These are phyloP conservation scores for Hippocampus guttulatus DNA, from an alignment of 2,113 vertebrate species.

Conservation along the genomic window DNA sequence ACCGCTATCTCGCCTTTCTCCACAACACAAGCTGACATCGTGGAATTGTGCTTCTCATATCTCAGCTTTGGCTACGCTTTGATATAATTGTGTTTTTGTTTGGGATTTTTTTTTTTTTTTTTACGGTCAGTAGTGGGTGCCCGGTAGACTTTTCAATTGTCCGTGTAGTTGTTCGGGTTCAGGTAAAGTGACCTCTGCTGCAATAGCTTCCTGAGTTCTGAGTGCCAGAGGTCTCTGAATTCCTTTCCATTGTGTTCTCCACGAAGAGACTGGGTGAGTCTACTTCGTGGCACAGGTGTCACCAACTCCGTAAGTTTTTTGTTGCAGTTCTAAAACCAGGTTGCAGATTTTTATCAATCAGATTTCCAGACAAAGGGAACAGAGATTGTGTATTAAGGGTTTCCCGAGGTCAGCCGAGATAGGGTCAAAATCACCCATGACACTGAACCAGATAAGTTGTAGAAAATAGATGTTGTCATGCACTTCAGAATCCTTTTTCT, in stretches of 20 bases:
- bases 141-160: conserved; percentile 20
- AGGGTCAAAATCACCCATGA: not conserved
- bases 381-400: not conserved
- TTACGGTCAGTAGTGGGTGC: conserved; percentile 4
- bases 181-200: conserved; percentile 31
- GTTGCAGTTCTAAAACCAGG: not conserved
- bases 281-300: not conserved
- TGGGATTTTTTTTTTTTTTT: conserved; percentile 7
- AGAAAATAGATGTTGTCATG: too few relatives aligned
- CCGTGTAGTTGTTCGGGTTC: conserved; percentile 18
- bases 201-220: conserved; percentile 5
- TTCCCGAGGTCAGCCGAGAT: not conserved
- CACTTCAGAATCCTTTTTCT: not conserved
- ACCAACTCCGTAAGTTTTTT: not conserved
- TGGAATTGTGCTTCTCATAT: conserved; percentile 39
- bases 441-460: too few relatives aligned
- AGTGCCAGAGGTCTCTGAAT: conserved; percentile 14
- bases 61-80: conserved; percentile 22
- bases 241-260: conserved; percentile 34
- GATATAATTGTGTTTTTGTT: conserved; percentile 37
- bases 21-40: conserved; percentile 26
- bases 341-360: not conserved
- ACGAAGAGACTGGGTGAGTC: not conserved
- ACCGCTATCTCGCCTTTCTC: conserved; percentile 11
- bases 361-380: not conserved